phyloP scores from a whole-genome alignment of 2,797 vertebrate species.

The Lerista edwardsae region DNA sequence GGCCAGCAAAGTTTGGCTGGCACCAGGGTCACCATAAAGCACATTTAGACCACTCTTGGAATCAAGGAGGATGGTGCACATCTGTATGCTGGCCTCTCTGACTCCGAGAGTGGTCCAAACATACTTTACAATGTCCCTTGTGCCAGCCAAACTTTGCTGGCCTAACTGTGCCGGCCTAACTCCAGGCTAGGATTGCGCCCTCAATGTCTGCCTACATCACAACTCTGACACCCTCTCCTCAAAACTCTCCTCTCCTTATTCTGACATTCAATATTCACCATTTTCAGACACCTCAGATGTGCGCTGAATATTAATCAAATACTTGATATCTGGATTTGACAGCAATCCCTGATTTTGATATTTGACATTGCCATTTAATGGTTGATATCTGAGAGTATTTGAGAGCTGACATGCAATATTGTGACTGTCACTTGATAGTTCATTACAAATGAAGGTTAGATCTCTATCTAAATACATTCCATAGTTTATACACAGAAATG shows the following conservation, averaged over 20 bases:
- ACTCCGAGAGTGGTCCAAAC: no score
- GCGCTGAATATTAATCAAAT: not conserved
- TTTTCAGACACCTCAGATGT: not conserved
- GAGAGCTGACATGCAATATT: not conserved
- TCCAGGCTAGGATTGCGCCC: no score
- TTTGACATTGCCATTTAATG: not conserved
- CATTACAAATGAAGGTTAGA: conserved; percentile 17
- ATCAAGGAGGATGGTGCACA: no score
- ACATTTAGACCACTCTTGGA: no score
- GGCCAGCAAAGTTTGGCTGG: no score
- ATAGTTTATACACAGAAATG: conserved; percentile 1
- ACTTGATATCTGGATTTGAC: not conserved
- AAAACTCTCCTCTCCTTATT: not conserved
- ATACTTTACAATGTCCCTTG: no score
- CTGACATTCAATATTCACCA: not conserved
- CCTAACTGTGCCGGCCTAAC: no score
- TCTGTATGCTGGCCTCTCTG: no score
- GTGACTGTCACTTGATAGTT: not conserved
- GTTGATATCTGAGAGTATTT: conserved; percentile 19
- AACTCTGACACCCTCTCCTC: not conserved
- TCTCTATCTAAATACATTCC: conserved; percentile 2
- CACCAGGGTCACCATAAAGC: no score
- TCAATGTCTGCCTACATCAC: no score
- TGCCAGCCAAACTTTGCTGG: no score
- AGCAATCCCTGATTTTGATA: not conserved